Conservation (phyloP, 2,113 vertebrate species). For the Actinemys pallida region DNA sequence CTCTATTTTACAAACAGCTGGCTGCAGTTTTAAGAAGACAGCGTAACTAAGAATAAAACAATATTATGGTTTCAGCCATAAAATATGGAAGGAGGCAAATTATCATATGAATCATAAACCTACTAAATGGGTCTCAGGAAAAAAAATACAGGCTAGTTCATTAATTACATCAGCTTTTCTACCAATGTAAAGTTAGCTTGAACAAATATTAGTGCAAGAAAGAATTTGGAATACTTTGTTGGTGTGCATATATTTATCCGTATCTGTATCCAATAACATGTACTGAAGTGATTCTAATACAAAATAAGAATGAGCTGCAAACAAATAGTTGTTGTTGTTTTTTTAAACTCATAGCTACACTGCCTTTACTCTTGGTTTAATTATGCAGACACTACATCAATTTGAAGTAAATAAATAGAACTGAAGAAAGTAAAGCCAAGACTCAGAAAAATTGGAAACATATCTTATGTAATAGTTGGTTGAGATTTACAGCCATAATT, state of each 20-base stretch:
- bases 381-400: background rate
- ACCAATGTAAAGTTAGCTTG: background rate
- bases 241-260: background rate
- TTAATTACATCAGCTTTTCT: background rate
- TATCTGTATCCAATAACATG: background rate
- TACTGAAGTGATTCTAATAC: background rate
- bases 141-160: background rate
- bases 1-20: background rate
- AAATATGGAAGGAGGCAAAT: background rate
- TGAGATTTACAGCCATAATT: background rate
- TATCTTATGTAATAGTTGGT: background rate
- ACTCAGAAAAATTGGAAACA: background rate
- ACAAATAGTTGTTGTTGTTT: background rate
- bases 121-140: background rate
- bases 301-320: background rate
- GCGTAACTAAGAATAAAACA: background rate
- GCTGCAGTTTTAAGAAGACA: background rate
- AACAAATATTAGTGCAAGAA: background rate
- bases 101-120: background rate
- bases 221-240: background rate
- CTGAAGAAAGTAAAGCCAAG: background rate
- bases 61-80: background rate
- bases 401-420: no score
- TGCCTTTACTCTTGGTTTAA: background rate
- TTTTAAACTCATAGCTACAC: background rate